Evolutionary conservation across 2,113 vertebrate genomes (phyloP).

Genomic region (Ammodytes marinus): DNA sequence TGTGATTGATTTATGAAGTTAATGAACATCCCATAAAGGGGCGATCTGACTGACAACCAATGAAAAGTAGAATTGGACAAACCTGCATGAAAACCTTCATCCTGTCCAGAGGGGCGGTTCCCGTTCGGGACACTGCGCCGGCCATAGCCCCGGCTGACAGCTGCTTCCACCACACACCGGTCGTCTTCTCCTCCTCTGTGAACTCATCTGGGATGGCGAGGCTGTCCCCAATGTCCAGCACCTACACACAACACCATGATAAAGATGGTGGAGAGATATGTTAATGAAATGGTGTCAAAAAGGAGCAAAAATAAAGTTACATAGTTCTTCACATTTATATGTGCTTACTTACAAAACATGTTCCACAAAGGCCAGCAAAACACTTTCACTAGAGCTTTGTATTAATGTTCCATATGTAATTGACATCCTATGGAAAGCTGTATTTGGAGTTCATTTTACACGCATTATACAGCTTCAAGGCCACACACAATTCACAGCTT

Average conservation of each 20-base stretch:
- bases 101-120: conserved; percentile 95
- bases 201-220: conserved; percentile 97
- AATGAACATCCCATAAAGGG: neutral
- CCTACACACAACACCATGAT: conserved; percentile 78
- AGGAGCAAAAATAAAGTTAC: neutral
- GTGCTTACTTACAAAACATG: neutral
- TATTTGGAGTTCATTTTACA: neutral
- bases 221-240: conserved; percentile 97
- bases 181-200: conserved; percentile 95
- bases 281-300: neutral
- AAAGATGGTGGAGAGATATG: too few relatives aligned
- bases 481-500: neutral
- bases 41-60: neutral
- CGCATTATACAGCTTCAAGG: neutral
- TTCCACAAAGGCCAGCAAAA: neutral
- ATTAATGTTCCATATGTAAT: neutral
- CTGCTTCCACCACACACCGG: conserved; percentile 96
- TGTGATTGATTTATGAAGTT: neutral
- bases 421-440: neutral
- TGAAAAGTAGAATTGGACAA: neutral
- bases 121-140: conserved; percentile 94
- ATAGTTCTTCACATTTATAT: neutral
- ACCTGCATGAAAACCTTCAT: conserved; percentile 99
- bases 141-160: conserved; percentile 91
- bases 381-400: neutral